phyloP scores from a whole-genome alignment of 1,140 invertebrate species.

The Eurosta solidaginis region DNA sequence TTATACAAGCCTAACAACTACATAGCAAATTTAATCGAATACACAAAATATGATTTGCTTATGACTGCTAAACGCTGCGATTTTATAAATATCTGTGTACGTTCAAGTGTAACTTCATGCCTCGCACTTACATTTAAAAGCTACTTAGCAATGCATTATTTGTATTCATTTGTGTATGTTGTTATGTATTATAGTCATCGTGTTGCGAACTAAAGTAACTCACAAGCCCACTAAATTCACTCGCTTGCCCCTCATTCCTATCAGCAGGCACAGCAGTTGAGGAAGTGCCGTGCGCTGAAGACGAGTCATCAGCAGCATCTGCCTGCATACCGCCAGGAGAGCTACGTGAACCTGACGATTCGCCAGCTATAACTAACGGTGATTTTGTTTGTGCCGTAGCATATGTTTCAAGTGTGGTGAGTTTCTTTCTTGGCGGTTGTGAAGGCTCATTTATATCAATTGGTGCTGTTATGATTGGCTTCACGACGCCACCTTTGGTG shows the following conservation, averaged over 20 bases:
- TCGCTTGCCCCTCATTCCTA: conserved; percentile 37
- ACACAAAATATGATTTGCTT: conserved; percentile 6
- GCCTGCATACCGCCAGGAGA: conserved; percentile 38
- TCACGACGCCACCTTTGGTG: conserved; percentile 30
- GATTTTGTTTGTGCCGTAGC: conserved; percentile 42
- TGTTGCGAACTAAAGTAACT: conserved; percentile 82
- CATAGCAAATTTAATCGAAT: too few species aligned
- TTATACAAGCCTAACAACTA: too few species aligned
- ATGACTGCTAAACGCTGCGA: background rate
- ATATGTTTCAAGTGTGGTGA: conserved; percentile 52
- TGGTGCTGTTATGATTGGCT: background rate
- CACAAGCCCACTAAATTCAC: conserved; percentile 79
- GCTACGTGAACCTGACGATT: conserved; percentile 36
- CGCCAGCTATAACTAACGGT: conserved; percentile 40
- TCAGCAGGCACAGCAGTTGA: conserved; percentile 33
- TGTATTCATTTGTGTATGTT: conserved; percentile 38
- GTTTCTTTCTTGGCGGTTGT: conserved; percentile 47
- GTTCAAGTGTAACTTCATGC: background rate
- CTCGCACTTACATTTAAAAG: background rate
- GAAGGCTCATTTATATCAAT: conserved; percentile 37
- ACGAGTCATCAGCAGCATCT: conserved; percentile 47
- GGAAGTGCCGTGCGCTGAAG: conserved; percentile 44
- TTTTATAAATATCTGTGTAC: background rate
- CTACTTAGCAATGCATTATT: background rate
- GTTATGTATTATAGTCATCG: conserved; percentile 63